These are phyloP conservation scores for Calcarius lapponicus DNA, from an alignment of 2,797 vertebrate genomes.

Conservation along the genomic window DNA sequence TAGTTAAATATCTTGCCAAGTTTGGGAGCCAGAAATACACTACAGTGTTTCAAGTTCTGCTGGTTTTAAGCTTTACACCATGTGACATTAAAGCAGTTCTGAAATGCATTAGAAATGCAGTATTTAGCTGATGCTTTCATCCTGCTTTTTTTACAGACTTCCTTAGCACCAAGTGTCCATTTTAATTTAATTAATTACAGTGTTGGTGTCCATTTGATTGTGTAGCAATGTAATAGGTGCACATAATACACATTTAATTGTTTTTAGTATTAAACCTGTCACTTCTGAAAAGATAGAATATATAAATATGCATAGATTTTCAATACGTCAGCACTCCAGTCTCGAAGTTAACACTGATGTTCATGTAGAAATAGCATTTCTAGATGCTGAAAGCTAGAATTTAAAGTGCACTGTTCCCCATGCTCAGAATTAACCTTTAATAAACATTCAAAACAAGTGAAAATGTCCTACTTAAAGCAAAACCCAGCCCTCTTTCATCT, in stretches of 20 bases:
- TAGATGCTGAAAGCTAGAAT: background rate
- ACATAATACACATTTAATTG: background rate
- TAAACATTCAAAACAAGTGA: background rate
- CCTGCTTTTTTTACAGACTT: background rate
- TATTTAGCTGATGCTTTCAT: background rate
- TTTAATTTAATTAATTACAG: background rate
- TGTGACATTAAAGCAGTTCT: slow-evolving; percentile 8
- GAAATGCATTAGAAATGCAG: background rate
- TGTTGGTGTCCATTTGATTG: background rate
- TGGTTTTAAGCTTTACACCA: slow-evolving; percentile 4
- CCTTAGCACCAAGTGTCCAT: background rate
- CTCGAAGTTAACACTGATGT: background rate
- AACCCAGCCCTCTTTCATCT: background rate
- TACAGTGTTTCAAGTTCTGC: background rate
- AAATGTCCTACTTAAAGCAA: background rate
- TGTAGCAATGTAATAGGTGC: background rate
- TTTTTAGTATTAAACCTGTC: background rate
- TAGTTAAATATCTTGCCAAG: background rate
- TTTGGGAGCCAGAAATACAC: background rate
- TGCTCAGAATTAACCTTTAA: background rate
- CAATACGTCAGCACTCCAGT: background rate
- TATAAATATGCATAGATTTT: background rate
- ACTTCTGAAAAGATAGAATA: background rate
- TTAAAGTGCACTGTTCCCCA: background rate
- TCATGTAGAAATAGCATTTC: background rate